Evolutionary conservation across 2,797 vertebrate species (phyloP).

Genomic region (Cuculus canorus): DNA sequence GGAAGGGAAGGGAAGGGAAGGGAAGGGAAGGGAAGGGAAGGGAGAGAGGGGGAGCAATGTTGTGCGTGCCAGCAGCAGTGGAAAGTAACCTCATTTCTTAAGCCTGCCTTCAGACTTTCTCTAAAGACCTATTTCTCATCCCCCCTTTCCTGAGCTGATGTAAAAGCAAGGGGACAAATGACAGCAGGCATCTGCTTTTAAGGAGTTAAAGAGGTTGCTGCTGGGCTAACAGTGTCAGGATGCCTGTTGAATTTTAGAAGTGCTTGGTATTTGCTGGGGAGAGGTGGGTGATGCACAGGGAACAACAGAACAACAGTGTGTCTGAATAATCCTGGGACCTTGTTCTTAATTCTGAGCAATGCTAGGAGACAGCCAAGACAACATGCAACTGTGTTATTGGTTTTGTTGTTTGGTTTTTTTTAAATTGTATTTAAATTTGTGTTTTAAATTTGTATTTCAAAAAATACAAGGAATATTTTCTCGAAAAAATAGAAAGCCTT

Average conservation of each 20-base stretch:
- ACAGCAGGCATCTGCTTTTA: background rate
- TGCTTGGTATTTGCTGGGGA: background rate
- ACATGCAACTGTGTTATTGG: background rate
- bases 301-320: background rate
- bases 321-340: background rate
- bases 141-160: background rate
- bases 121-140: background rate
- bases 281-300: accelerated
- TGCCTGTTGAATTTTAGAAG: background rate
- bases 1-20: background rate
- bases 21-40: background rate
- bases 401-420: no score
- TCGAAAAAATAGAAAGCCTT: background rate
- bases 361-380: background rate
- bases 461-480: background rate
- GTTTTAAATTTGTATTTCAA: background rate
- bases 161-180: background rate
- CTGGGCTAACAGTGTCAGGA: accelerated
- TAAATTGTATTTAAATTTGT: background rate
- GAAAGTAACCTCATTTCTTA: background rate
- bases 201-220: background rate
- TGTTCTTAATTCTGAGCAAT: background rate
- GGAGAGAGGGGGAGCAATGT: background rate
- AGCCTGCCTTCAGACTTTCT: background rate
- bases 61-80: background rate